Conservation (phyloP, 1,140 invertebrate species). For the Octopus bimaculoides region DNA sequence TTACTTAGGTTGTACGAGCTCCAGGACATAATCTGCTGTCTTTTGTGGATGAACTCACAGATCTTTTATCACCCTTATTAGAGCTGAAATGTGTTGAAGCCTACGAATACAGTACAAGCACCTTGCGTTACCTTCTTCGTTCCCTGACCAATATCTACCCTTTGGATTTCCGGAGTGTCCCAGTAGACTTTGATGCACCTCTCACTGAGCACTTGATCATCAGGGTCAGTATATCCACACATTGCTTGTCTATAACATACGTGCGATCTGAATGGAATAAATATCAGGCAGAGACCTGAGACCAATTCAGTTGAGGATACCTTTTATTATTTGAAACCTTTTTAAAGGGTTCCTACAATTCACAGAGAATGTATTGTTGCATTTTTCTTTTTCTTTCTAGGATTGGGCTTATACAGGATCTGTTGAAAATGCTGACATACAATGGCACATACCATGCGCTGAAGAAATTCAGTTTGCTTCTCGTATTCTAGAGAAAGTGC, state of each 20-base stretch:
- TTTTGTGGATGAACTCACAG: constrained; percentile 64
- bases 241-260: too few relatives aligned
- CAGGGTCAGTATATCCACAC: constrained; percentile 55
- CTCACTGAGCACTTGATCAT: constrained; percentile 74
- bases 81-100: constrained; percentile 67
- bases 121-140: constrained; percentile 61
- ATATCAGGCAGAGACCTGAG: too few relatives aligned
- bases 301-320: too few relatives aligned
- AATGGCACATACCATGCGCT: constrained; percentile 75
- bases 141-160: constrained; percentile 66
- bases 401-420: constrained; percentile 78
- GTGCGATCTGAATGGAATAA: too few relatives aligned
- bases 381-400: constrained; percentile 49
- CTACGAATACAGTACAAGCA: constrained; percentile 60
- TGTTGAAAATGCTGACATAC: constrained; percentile 66
- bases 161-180: constrained; percentile 66
- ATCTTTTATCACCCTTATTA: constrained; percentile 66
- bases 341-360: too few relatives aligned
- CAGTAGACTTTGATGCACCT: constrained; percentile 65
- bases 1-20: constrained; percentile 62
- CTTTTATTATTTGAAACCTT: too few relatives aligned
- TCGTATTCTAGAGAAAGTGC: constrained; percentile 58
- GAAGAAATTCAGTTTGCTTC: constrained; percentile 70
- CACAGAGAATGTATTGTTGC: neutral
- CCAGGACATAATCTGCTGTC: constrained; percentile 65